Evolutionary conservation across 2,797 vertebrate species (phyloP).

Genomic region (Sphenodon punctatus): DNA sequence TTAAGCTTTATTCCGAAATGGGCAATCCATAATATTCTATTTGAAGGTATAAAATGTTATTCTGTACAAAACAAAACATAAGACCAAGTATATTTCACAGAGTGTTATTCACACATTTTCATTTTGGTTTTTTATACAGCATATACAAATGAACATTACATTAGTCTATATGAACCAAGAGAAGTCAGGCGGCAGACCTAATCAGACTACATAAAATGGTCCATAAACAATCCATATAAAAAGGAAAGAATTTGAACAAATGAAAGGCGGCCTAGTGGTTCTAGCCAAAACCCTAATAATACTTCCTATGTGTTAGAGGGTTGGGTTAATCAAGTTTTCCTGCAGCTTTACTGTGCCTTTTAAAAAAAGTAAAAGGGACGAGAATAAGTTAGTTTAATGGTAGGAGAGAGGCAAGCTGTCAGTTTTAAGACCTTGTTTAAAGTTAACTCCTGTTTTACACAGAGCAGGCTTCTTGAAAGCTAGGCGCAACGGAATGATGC

Average conservation of each 20-base stretch:
- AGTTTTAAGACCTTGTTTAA: slow-evolving; percentile 31
- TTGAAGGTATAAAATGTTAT: slow-evolving; percentile 7
- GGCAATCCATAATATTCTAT: background rate
- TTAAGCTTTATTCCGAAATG: background rate
- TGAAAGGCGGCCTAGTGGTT: slow-evolving; percentile 64
- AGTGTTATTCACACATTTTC: slow-evolving; percentile 83
- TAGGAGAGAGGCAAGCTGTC: slow-evolving; percentile 9
- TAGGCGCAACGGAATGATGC: background rate
- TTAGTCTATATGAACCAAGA: slow-evolving; percentile 76
- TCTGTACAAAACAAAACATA: slow-evolving; percentile 77
- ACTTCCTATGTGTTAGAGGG: slow-evolving; percentile 36
- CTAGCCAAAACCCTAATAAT: slow-evolving; percentile 61
- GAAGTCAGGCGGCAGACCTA: slow-evolving; percentile 69
- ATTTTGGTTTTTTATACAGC: slow-evolving; percentile 81
- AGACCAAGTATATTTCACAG: slow-evolving; percentile 81
- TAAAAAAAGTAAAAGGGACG: slow-evolving; percentile 44
- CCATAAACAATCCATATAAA: slow-evolving; percentile 71
- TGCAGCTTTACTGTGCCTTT: slow-evolving; percentile 49
- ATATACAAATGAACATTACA: slow-evolving; percentile 83
- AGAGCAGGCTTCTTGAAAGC: slow-evolving; percentile 27
- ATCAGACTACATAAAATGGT: slow-evolving; percentile 70
- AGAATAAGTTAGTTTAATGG: slow-evolving; percentile 19
- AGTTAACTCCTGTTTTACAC: slow-evolving; percentile 11
- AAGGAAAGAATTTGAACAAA: slow-evolving; percentile 61
- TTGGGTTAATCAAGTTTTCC: slow-evolving; percentile 48